Base-by-base conservation (phyloP, 2,113 vertebrate genomes). In the Microcebus lehilahytsara region DNA sequence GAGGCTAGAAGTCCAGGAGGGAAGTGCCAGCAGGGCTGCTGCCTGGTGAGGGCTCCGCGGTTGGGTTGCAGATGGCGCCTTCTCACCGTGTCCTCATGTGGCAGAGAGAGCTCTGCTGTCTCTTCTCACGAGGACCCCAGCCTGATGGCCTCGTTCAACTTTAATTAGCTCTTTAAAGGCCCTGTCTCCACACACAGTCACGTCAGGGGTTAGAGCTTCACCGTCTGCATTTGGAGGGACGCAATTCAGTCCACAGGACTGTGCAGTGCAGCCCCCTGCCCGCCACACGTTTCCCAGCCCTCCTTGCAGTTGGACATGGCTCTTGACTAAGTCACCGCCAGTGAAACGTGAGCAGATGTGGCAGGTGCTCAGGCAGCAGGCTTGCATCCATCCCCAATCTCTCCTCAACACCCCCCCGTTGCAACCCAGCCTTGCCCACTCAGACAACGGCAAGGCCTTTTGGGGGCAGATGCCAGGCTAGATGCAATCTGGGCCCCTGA, bases 331-430 rank as follows among this genome's bases (percentile, higher is more conserved):
- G 62, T 67, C 34, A 12, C 80, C 4, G 10, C 46, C 5, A 27
- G 0, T 12, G 37, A 74, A 27, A 32, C 0, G 4, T 5, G 58
- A 87, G 56, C 49, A 58, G 32, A 37, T 10, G 25, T 0, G n/a
- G 40, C 30, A 27, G 12, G 32, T 6, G n/a, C 69, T 32, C 75
- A 22, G 1, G 9, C 40, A 0, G n/a, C 34, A 13, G 72, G 8
- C 16, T 60, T 1, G 22, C 32, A 25, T 1, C n/a, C 62, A 4
- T 17, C 7, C 9, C 13, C 11, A 2, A 6, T 40, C 46, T 30
- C 58, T 4, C 13, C 49, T 74, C 23, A 8, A 3, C 16, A 34
- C 10, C 27, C 34, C 42, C 3, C 19, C 27, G 8, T 16, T 16
- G 56, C 40, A 62, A 11, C 51, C 78, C 27, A 51, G 85, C 34